Percentiles rank a stretch among this genome's conserved stretches.
Evolutionary conservation across 2,888 invertebrate genomes (phyloP).

Genomic region (Epinotia brunnichana): DNA sequence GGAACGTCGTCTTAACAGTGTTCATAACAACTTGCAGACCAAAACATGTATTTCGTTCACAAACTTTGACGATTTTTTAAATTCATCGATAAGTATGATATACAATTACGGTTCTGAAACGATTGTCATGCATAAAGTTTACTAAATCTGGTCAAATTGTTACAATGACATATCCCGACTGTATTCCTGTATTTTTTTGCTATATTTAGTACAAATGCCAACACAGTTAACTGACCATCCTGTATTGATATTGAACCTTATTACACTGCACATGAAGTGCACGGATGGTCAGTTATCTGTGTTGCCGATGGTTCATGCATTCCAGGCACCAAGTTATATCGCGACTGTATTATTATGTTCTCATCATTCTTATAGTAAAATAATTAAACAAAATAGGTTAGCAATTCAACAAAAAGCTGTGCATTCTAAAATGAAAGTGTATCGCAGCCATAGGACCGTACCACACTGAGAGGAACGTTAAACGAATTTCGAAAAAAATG

Average conservation of each 20-base stretch:
- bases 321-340: background rate
- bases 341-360: background rate
- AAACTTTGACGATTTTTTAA: too few relatives aligned
- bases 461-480: conserved; percentile 11
- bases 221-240: too few relatives aligned
- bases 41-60: too few relatives aligned
- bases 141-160: background rate
- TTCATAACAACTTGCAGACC: too few relatives aligned
- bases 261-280: too few relatives aligned
- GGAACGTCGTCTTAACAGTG: background rate
- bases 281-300: too few relatives aligned
- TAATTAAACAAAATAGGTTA: background rate
- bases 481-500: conserved; percentile 4
- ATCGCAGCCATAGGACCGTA: conserved; percentile 39
- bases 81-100: too few relatives aligned
- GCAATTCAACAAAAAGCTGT: conserved; percentile 25
- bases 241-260: too few relatives aligned
- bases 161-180: background rate
- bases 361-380: conserved; percentile 9
- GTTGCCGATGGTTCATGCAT: too few relatives aligned
- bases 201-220: too few relatives aligned
- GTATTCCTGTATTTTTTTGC: background rate
- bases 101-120: too few relatives aligned
- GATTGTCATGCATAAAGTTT: background rate
- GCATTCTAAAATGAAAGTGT: conserved; percentile 28